phyloP scores from a whole-genome alignment of 2,113 vertebrate genomes.

The Corydoras maculifer region DNA sequence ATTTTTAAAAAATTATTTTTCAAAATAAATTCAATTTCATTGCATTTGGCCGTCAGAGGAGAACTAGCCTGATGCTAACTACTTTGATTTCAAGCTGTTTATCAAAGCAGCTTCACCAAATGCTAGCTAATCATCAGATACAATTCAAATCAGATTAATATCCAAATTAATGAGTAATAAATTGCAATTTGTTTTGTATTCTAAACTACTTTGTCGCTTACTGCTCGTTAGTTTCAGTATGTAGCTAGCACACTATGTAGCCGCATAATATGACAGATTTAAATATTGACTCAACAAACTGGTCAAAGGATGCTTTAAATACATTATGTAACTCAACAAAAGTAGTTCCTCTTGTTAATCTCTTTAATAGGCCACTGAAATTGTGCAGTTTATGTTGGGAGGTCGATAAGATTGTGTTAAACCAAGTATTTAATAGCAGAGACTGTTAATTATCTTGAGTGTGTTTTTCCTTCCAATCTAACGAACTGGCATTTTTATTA shows the following conservation, averaged over 20 bases:
- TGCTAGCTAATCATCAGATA: neutral
- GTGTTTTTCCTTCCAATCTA: too few relatives aligned
- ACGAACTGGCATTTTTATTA: neutral
- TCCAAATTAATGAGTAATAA: too few relatives aligned
- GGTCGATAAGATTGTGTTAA: neutral
- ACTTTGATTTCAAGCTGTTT: neutral
- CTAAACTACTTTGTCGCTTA: too few relatives aligned
- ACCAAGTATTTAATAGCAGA: neutral
- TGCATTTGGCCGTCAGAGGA: neutral
- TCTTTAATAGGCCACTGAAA: neutral
- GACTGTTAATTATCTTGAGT: neutral
- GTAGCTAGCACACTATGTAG: too few relatives aligned
- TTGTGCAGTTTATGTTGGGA: neutral
- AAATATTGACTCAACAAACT: too few relatives aligned
- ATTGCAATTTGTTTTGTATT: too few relatives aligned
- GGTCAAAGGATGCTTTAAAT: too few relatives aligned
- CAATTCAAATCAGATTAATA: too few relatives aligned
- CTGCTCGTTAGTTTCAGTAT: too few relatives aligned
- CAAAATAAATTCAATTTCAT: too few relatives aligned
- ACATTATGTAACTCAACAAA: neutral
- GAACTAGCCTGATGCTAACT: neutral
- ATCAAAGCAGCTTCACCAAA: neutral
- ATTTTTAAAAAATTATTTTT: too few relatives aligned
- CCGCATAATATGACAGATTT: too few relatives aligned
- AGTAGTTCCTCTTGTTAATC: neutral